phyloP scores from a whole-genome alignment of 2,888 invertebrate species.

The Plusia festucae region DNA sequence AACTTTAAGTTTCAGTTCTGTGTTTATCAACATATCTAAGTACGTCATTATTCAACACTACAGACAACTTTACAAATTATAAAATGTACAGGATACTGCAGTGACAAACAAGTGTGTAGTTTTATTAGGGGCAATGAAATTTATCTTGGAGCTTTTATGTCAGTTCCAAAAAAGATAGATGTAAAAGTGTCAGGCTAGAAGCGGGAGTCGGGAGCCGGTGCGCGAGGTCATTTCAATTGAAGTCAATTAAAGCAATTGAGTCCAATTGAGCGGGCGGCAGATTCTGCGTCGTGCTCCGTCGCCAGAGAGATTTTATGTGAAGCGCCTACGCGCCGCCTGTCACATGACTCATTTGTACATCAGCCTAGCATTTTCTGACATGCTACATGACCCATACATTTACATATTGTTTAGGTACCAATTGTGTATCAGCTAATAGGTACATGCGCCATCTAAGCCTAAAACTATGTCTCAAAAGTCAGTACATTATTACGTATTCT shows the following conservation, averaged over 20 bases:
- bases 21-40: neutral
- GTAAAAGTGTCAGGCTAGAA: conserved; percentile 88
- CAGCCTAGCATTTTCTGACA: conserved; percentile 47
- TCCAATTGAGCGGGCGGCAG: conserved; percentile 88
- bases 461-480: neutral
- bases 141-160: conserved; percentile 83
- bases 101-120: conserved; percentile 60
- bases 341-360: conserved; percentile 80
- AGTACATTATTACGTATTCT: neutral
- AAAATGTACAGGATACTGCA: conserved; percentile 48
- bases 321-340: conserved; percentile 81
- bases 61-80: conserved; percentile 23
- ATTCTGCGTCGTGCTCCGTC: conserved; percentile 85
- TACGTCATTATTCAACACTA: neutral
- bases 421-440: conserved; percentile 23
- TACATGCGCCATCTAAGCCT: conserved; percentile 20
- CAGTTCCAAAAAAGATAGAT: conserved; percentile 88
- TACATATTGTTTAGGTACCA: conserved; percentile 41
- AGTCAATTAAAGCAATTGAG: conserved; percentile 88
- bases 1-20: neutral
- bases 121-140: conserved; percentile 79
- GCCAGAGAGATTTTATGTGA: conserved; percentile 88
- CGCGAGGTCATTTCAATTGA: conserved; percentile 89
- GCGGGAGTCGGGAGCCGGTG: conserved; percentile 84
- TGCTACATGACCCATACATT: conserved; percentile 34